Percentiles rank a stretch among this genome's conserved stretches.
Evolutionary conservation across 2,888 invertebrate genomes (phyloP).

Genomic region (Baronia brevicornis): DNA sequence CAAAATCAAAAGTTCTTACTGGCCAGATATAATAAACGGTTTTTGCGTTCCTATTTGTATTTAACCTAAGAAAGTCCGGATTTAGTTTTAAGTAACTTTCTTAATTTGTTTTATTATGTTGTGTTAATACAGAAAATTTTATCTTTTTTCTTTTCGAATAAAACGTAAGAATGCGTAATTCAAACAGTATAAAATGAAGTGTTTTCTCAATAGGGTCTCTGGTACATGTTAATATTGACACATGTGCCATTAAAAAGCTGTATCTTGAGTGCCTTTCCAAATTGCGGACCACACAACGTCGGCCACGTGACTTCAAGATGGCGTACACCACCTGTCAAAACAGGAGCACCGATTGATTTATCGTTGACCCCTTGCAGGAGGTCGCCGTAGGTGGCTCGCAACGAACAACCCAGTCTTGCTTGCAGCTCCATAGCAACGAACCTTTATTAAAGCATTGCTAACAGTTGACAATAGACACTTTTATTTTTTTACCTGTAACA

Average conservation of each 20-base stretch:
- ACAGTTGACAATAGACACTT: too few species aligned
- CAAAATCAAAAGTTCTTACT: too few species aligned
- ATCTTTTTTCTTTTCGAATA: background rate
- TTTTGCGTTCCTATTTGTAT: too few species aligned
- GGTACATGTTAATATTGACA: too few species aligned
- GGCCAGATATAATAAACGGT: too few species aligned
- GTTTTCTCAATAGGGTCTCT: too few species aligned
- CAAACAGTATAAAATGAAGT: too few species aligned
- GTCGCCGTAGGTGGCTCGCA: constrained; percentile 12
- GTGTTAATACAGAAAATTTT: background rate
- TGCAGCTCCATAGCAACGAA: constrained; percentile 3
- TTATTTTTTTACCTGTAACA: too few species aligned
- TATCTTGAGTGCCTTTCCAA: constrained; percentile 4
- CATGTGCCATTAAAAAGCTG: too few species aligned
- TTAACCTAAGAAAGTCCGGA: too few species aligned
- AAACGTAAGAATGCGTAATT: constrained; percentile 4
- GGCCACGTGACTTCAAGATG: constrained; percentile 29
- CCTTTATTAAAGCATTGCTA: constrained; percentile 12
- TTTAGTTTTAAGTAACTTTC: too few species aligned
- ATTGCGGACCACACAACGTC: constrained; percentile 38
- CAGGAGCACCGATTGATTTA: constrained; percentile 22
- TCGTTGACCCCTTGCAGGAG: constrained; percentile 14
- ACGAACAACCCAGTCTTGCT: constrained; percentile 7
- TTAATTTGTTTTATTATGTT: too few species aligned
- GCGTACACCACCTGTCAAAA: constrained; percentile 29